Base-by-base conservation (phyloP, 2,797 vertebrate species). In the Poecilia wingei region DNA sequence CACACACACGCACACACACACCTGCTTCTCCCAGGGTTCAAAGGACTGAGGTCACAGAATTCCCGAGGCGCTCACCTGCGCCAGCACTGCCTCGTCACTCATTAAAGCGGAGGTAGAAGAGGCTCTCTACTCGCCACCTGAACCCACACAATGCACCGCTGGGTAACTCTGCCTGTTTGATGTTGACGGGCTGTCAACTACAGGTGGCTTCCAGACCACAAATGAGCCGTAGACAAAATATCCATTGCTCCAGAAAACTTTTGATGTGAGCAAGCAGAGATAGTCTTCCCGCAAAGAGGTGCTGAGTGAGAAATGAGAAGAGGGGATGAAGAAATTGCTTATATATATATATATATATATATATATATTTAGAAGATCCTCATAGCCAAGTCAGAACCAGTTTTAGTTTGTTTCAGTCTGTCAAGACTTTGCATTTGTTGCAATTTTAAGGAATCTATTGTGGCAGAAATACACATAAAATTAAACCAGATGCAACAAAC, bases 161-260 rank as follows among this genome's bases (percentile, higher is more conserved):
- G 87, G 91, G 91, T 88, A 93, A 90, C 87, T 87, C 84, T 86
- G 91, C 22, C 78, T 3, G 87, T 95, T 95, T 95, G 94, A 95
- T 92, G 94, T 95, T n/a, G 61, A 72, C 51, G 82, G 88, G 83
- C 89, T 87, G 91, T 92, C 91, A 90, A 89, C 89, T 83, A 71
- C 82, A 55, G 82, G 84, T 43, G 78, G 81, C 84, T 79, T 76
- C 76, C 84, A 77, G 82, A 86, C 72, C 82, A 81, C 6, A 83
- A 83, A 90, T 82, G 85, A 90, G 89, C 83, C 86, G 71, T 6
- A 83, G 55, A 84, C 73, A 81, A 84, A 81, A 86, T 74, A 80
- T 39, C 73, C 72, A 72, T 57, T 71, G 82, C 88, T 81, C 74
- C 74, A 79, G 70, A 46, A 82, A 73, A 87, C 88, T 80, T 94